Conservation (phyloP, 2,888 invertebrate genomes). For the Acleris holmiana region DNA sequence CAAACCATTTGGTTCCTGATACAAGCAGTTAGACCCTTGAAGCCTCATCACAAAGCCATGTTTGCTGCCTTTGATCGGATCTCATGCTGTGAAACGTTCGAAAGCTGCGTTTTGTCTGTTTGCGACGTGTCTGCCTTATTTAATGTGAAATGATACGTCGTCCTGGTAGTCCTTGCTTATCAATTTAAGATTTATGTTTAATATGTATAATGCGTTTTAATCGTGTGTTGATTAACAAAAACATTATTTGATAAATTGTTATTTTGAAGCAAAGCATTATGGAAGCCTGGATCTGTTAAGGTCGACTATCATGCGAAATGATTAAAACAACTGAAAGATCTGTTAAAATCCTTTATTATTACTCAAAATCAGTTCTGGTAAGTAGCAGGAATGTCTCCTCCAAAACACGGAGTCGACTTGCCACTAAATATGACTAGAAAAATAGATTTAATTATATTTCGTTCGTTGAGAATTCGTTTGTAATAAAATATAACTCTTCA, state of each 20-base stretch:
- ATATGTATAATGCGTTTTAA: slow-evolving; percentile 33
- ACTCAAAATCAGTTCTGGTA: slow-evolving; percentile 82
- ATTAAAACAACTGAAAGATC: slow-evolving; percentile 77
- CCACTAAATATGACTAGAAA: slow-evolving; percentile 72
- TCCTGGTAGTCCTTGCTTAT: slow-evolving; percentile 15
- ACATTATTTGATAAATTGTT: slow-evolving; percentile 22
- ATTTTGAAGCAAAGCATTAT: slow-evolving; percentile 71
- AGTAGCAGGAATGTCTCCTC: slow-evolving; percentile 73
- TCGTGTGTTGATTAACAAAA: slow-evolving; percentile 25
- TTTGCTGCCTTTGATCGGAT: slow-evolving; percentile 59
- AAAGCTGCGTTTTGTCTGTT: slow-evolving; percentile 45
- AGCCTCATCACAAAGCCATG: slow-evolving; percentile 62
- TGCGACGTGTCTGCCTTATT: slow-evolving; percentile 40
- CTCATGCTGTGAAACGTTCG: slow-evolving; percentile 73
- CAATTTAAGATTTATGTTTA: slow-evolving; percentile 22
- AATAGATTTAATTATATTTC: slow-evolving; percentile 52
- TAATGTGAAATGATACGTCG: slow-evolving; percentile 19
- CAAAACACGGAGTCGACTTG: slow-evolving; percentile 69
- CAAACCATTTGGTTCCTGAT: slow-evolving; percentile 49
- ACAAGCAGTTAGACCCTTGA: slow-evolving; percentile 65
- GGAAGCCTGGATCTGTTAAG: slow-evolving; percentile 67
- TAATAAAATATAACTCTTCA: slow-evolving; percentile 61
- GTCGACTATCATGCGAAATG: slow-evolving; percentile 66
- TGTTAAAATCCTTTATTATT: slow-evolving; percentile 79
- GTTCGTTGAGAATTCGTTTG: slow-evolving; percentile 61